These are phyloP conservation scores for Indicator indicator DNA, from an alignment of 2,113 vertebrate genomes.

Conservation along the genomic window DNA sequence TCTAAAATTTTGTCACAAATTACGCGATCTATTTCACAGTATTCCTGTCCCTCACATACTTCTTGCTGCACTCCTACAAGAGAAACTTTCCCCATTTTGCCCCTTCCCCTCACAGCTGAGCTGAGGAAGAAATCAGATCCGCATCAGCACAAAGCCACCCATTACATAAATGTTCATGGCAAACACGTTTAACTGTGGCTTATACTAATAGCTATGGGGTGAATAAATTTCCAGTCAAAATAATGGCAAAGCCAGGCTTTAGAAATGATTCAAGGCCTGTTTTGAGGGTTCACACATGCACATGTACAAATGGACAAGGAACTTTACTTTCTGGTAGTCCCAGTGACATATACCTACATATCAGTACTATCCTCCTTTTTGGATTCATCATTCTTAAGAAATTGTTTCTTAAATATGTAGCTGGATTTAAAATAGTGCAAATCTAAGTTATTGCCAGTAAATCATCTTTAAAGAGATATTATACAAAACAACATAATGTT, in stretches of 20 bases:
- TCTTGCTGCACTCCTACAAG: background rate
- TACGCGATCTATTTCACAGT: background rate
- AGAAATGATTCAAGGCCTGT: background rate
- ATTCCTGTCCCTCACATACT: background rate
- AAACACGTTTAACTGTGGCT: background rate
- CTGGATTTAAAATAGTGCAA: background rate
- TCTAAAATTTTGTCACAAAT: background rate
- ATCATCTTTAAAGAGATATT: background rate
- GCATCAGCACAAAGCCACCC: background rate
- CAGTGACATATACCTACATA: background rate
- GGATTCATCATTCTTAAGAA: background rate
- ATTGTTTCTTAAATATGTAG: background rate
- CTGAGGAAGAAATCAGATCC: background rate
- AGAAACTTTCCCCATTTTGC: background rate
- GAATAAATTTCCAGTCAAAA: background rate
- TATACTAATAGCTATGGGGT: background rate
- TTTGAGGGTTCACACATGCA: background rate
- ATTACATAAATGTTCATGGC: background rate
- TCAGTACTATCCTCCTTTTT: background rate
- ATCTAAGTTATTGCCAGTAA: background rate
- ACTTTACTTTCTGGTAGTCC: background rate
- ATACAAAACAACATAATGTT: background rate
- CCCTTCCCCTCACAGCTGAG: background rate
- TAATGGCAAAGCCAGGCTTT: background rate
- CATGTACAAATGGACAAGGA: background rate